These are phyloP conservation scores for Condylostylus longicornis DNA, from an alignment of 1,140 invertebrate genomes.

Conservation along the genomic window DNA sequence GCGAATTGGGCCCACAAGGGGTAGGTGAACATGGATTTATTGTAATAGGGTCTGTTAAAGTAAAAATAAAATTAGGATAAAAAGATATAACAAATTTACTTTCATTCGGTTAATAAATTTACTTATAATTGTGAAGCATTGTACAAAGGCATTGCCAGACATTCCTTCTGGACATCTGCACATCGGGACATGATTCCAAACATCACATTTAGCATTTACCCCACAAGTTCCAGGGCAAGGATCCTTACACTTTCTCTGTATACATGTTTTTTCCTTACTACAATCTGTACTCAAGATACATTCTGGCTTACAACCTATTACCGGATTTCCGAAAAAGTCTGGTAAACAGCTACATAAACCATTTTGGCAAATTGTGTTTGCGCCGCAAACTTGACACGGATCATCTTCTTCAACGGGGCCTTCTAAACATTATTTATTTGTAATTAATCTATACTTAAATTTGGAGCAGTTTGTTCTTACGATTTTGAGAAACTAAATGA, in stretches of 20 bases:
- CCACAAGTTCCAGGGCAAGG: conserved; percentile 55
- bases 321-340: conserved; percentile 70
- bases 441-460: conserved; percentile 43
- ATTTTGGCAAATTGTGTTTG: conserved; percentile 53
- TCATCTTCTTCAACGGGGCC: conserved; percentile 31
- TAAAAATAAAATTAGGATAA: conserved; percentile 32
- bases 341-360: conserved; percentile 60
- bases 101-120: conserved; percentile 6
- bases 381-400: conserved; percentile 53
- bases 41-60: conserved; percentile 22
- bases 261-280: conserved; percentile 50
- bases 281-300: conserved; percentile 71
- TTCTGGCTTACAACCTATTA: conserved; percentile 65
- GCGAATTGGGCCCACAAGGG: conserved; percentile 49
- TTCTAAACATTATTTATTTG: conserved; percentile 33
- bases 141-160: conserved; percentile 51
- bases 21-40: conserved; percentile 49
- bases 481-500: conserved; percentile 20
- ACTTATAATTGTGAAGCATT: conserved; percentile 34
- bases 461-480: conserved; percentile 25
- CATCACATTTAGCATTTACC: conserved; percentile 56
- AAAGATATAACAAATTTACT: conserved; percentile 15
- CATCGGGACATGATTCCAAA: no score
- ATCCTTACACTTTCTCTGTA: conserved; percentile 65
- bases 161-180: conserved; percentile 58